Percentiles rank a stretch among this genome's conserved stretches.
These are phyloP conservation scores for Adoxophyes honmai DNA, from an alignment of 1,140 invertebrate genomes.

Conservation along the genomic window DNA sequence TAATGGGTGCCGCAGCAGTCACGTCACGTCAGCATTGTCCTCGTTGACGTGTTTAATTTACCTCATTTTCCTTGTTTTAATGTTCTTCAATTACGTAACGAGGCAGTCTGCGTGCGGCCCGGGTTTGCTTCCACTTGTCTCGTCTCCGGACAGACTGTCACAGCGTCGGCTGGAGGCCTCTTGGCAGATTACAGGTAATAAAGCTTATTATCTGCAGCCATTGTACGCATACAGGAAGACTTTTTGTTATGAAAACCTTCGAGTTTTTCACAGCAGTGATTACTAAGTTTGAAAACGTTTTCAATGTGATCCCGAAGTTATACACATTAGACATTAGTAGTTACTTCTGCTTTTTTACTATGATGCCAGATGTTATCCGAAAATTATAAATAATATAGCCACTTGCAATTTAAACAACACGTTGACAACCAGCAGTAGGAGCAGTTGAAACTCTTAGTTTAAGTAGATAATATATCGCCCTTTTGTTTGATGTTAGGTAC, in stretches of 20 bases:
- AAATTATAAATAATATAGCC: too few relatives aligned
- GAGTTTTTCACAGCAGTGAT: conserved; percentile 15
- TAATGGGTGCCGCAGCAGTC: conserved; percentile 2
- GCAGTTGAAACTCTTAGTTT: too few relatives aligned
- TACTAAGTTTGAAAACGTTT: conserved; percentile 14
- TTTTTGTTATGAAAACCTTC: conserved; percentile 50
- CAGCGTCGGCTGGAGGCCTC: conserved; percentile 24
- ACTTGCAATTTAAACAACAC: too few relatives aligned
- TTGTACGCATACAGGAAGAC: conserved; percentile 44
- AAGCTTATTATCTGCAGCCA: conserved; percentile 40
- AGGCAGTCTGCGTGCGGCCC: conserved; percentile 15
- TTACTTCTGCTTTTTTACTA: too few relatives aligned
- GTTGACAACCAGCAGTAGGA: too few relatives aligned
- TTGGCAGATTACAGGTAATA: conserved; percentile 40
- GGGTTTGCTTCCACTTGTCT: conserved; percentile 12
- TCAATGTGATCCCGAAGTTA: too few relatives aligned
- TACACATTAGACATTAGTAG: too few relatives aligned
- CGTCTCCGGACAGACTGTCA: conserved; percentile 6
- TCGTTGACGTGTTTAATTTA: conserved; percentile 23
- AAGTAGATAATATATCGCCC: too few relatives aligned
- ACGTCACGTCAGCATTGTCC: conserved; percentile 15
- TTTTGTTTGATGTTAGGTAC: too few relatives aligned
- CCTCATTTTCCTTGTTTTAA: conserved; percentile 31
- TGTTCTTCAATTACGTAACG: conserved; percentile 23
- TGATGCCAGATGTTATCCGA: too few relatives aligned